These are phyloP conservation scores for Phytoseiulus persimilis DNA, from an alignment of 2,888 invertebrate species.

Conservation along the genomic window DNA sequence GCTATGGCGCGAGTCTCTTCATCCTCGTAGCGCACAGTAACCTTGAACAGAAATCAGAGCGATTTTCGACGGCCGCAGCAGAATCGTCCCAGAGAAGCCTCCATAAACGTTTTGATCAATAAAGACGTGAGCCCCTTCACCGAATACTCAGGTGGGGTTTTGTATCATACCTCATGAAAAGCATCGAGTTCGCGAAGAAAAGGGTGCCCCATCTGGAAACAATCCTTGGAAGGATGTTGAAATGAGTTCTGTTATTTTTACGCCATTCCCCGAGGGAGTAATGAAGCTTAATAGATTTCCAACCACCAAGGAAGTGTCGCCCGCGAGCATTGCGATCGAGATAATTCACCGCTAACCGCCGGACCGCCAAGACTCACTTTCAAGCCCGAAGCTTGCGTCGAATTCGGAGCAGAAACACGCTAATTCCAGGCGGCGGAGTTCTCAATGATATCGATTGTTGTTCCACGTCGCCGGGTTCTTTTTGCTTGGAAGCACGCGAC, in stretches of 20 bases:
- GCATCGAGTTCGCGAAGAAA: constrained; percentile 17
- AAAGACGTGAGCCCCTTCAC: no score
- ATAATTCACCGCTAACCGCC: no score
- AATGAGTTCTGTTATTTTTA: background rate
- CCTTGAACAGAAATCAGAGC: background rate
- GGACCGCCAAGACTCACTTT: background rate
- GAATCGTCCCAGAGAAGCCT: no score
- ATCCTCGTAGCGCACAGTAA: constrained; percentile 61
- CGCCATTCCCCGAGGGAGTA: background rate
- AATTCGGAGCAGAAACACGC: background rate
- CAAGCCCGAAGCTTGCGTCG: background rate
- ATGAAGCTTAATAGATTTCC: no score
- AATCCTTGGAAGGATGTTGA: background rate
- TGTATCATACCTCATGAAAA: constrained; percentile 14
- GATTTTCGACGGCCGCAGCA: no score
- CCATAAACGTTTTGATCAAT: no score
- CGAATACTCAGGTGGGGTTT: no score
- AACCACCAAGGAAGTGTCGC: no score
- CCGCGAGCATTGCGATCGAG: no score
- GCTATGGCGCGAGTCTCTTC: constrained; percentile 60
- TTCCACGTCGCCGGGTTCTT: background rate
- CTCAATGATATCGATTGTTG: background rate
- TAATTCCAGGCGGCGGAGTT: background rate
- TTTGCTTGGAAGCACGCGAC: background rate
- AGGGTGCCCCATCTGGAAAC: constrained; percentile 17